Percentiles rank a stretch among this genome's conserved stretches.
These are phyloP conservation scores for Morpho deidamia DNA, from an alignment of 2,888 invertebrate genomes.

Conservation along the genomic window DNA sequence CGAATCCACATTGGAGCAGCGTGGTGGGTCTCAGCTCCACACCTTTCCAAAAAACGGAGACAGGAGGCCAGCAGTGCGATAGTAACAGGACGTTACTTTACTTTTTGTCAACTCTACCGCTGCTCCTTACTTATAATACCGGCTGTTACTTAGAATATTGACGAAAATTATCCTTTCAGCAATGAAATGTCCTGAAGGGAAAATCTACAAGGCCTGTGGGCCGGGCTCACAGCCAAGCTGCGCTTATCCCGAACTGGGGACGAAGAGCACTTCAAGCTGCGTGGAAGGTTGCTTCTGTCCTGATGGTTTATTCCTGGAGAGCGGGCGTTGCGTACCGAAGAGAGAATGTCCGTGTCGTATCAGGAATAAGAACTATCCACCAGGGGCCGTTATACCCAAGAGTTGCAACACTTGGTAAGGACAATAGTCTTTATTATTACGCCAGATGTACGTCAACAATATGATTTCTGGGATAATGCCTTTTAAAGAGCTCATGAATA, in stretches of 20 bases:
- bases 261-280: conserved; percentile 73
- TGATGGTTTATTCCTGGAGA: conserved; percentile 84
- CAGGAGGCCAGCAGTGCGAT: neutral
- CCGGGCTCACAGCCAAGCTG: conserved; percentile 86
- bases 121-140: neutral
- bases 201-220: conserved; percentile 88
- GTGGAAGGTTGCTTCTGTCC: conserved; percentile 95
- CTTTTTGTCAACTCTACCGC: neutral
- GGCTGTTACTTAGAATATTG: no score
- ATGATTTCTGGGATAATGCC: no score
- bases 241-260: conserved; percentile 63
- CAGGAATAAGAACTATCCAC: conserved; percentile 84
- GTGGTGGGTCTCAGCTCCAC: neutral
- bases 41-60: neutral
- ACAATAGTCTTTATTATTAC: neutral
- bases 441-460: neutral
- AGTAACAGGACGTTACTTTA: neutral
- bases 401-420: conserved; percentile 91
- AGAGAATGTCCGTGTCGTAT: conserved; percentile 89
- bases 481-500: no score
- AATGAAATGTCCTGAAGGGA: conserved; percentile 85
- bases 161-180: conserved; percentile 71
- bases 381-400: conserved; percentile 84
- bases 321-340: conserved; percentile 84
- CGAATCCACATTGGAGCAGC: neutral